Conservation (phyloP, 1,140 invertebrate species). For the Lethrus apterus region DNA sequence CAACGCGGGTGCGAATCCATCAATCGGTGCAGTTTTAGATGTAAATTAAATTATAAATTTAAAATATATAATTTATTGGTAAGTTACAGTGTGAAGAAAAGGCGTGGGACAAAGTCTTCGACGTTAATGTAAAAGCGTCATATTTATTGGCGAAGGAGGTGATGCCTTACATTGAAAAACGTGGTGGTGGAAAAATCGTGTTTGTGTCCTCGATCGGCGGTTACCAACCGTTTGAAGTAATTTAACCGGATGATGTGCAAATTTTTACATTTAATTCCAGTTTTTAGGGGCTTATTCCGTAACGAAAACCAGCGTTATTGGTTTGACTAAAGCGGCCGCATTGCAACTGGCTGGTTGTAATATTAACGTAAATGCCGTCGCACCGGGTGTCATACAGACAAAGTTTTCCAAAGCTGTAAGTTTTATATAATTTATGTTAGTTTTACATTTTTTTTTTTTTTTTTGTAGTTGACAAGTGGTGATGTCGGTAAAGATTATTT, state of each 20-base stretch:
- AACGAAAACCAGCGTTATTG: slow-evolving; percentile 89
- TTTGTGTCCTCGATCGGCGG: slow-evolving; percentile 86
- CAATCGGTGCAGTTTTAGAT: slow-evolving; percentile 69
- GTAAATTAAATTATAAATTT: slow-evolving; percentile 44
- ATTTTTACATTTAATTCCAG: slow-evolving; percentile 22
- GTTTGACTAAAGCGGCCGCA: slow-evolving; percentile 76
- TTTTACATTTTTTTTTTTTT: neutral
- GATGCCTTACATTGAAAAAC: slow-evolving; percentile 70
- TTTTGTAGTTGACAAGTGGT: neutral
- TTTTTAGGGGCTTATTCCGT: slow-evolving; percentile 82
- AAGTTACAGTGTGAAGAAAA: slow-evolving; percentile 62
- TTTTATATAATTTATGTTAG: slow-evolving; percentile 18
- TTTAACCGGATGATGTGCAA: neutral
- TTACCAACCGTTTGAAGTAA: slow-evolving; percentile 71
- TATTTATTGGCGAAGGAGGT: slow-evolving; percentile 85
- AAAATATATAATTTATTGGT: slow-evolving; percentile 1
- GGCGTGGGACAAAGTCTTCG: slow-evolving; percentile 93
- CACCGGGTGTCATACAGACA: slow-evolving; percentile 87
- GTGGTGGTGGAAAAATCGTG: slow-evolving; percentile 73
- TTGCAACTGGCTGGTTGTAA: slow-evolving; percentile 63
- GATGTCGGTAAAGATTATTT: neutral
- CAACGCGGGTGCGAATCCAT: slow-evolving; percentile 90
- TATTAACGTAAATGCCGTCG: slow-evolving; percentile 88
- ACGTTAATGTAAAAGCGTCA: slow-evolving; percentile 86
- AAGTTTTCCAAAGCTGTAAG: slow-evolving; percentile 78